Conservation (phyloP, 2,888 invertebrate species). For the Phorcus lineatus region DNA sequence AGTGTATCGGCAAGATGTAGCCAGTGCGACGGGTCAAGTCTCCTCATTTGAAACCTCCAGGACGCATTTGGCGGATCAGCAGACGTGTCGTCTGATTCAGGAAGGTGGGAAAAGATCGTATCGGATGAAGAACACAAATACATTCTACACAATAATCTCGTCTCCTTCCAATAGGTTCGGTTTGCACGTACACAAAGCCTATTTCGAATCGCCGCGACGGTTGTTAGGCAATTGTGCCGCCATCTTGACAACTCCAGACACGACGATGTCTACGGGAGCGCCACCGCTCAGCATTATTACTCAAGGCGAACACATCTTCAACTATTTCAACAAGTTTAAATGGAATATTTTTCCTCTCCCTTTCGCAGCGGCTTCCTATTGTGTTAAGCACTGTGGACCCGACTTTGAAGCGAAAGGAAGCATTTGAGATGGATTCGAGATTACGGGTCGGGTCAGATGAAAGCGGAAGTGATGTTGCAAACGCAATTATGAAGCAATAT, state of each 20-base stretch:
- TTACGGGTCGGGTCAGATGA: background rate
- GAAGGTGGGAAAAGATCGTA: background rate
- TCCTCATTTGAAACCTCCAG: no score
- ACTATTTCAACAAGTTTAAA: constrained; percentile 4
- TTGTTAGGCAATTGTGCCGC: constrained; percentile 4
- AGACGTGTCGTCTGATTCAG: no score
- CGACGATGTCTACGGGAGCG: background rate
- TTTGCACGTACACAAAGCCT: background rate
- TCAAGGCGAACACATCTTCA: background rate
- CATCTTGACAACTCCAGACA: constrained; percentile 1
- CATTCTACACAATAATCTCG: background rate
- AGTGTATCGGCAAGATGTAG: no score
- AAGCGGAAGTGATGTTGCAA: background rate
- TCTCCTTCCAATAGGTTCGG: background rate
- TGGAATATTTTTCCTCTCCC: background rate
- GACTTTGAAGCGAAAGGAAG: background rate
- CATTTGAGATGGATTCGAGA: background rate
- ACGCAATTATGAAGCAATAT: constrained; percentile 13
- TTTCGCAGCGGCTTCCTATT: background rate
- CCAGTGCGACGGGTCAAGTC: no score
- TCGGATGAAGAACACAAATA: background rate
- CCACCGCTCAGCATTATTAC: background rate
- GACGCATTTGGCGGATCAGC: no score
- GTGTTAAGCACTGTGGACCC: background rate
- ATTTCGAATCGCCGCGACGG: background rate